A percentile compares a stretch with the other conserved stretches of the same genome.
Evolutionary conservation across 2,113 vertebrate species (phyloP).

Genomic region (Ophiodon elongatus): DNA sequence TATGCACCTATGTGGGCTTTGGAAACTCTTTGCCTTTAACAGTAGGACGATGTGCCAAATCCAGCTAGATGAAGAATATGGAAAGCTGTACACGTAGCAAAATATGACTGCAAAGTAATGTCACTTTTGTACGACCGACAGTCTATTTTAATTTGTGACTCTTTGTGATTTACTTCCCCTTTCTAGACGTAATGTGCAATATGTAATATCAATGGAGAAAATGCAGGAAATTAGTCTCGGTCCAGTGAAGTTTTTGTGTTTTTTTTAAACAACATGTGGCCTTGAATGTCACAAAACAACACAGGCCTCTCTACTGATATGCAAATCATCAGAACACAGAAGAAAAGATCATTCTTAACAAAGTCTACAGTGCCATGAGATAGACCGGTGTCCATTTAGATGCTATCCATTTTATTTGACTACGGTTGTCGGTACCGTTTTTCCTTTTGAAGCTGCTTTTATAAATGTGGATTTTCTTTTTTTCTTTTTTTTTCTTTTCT

Average conservation of each 20-base stretch:
- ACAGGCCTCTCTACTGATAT: slow-evolving; percentile 40
- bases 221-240: slow-evolving; percentile 13
- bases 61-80: slow-evolving; percentile 21
- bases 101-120: slow-evolving; percentile 41
- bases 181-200: slow-evolving; percentile 62
- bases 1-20: slow-evolving; percentile 16
- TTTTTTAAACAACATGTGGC: slow-evolving; percentile 12
- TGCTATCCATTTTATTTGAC: slow-evolving; percentile 29
- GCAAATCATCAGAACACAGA: slow-evolving; percentile 27
- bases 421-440: slow-evolving; percentile 8
- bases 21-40: slow-evolving; percentile 50
- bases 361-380: neutral
- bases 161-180: slow-evolving; percentile 37
- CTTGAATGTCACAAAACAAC: slow-evolving; percentile 35
- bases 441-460: slow-evolving; percentile 55
- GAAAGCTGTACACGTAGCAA: slow-evolving; percentile 52
- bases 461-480: slow-evolving; percentile 24
- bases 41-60: slow-evolving; percentile 64
- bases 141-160: slow-evolving; percentile 19
- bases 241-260: slow-evolving; percentile 17
- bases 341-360: neutral
- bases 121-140: slow-evolving; percentile 36
- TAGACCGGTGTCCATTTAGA: slow-evolving; percentile 11
- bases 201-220: slow-evolving; percentile 25
- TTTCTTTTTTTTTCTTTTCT: slow-evolving; percentile 13